Evolutionary conservation across 2,888 invertebrate species (phyloP), one percentile per base, ranked within the genome.

Genomic region (Drosophila parthenogenetica): DNA sequence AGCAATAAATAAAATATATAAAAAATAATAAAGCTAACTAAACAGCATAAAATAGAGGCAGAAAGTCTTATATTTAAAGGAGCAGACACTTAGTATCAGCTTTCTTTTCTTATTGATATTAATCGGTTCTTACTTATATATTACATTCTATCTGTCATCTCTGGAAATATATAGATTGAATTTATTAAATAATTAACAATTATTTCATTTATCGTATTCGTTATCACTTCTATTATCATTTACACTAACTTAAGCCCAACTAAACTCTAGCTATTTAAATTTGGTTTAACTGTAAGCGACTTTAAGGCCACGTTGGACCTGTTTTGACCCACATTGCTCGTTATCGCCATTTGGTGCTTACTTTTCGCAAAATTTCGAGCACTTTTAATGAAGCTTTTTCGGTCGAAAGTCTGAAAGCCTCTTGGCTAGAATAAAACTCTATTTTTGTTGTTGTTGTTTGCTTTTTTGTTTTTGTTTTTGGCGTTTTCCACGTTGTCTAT

Each of bases 301-400:
- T 58, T 48, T 32, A 49, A 53, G 8, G 13, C 42, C 42, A 39
- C 16, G 16, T 53, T 25, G 14, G 11, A 53, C 7, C 40, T 16
- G 11, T 35, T n/a, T 43, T 60, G 43, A 61, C 73, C 48, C 60
- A 58, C 53, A 72, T 72, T 39, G 29, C 48, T 22, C 25, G n/a
- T 32, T 40, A 16, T 25, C 37, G 17, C 25, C 13, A 19, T 39
- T 10, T 35, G 22, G 29, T 46, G 49, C 19, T 71, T 57, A 32
- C 35, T 54, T 58, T 50, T 39, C 5, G 13, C 17, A 55, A 65
- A 59, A 65, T 43, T 73, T 57, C 55, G 55, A 60, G 60, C 53
- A 13, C 40, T 19, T 19, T 58, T 73, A 78, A 73, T 59, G 57
- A 73, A 73, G 57, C 57, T 63, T 50, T 67, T 54, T 40, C 35